Base-by-base conservation (phyloP, 2,113 vertebrate species). In the Hydrochoerus hydrochaeris region DNA sequence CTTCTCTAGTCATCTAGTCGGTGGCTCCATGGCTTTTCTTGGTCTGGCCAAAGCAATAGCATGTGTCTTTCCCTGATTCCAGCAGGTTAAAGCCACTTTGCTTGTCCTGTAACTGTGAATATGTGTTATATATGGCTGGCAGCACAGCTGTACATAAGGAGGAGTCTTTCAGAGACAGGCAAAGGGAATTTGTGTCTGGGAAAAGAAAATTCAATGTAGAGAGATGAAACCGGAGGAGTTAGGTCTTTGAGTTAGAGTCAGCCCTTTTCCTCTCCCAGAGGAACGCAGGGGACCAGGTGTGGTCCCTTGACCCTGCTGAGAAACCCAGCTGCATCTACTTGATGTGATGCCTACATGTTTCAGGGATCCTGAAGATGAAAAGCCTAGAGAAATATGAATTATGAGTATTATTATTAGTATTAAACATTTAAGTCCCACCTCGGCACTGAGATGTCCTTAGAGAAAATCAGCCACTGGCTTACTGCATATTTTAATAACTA, bases 381-480 rank as follows among this genome's bases (percentile, higher is more conserved):
- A 94, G 85, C 90, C 96, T 81, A 77, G 94, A 98, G 94, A 85
- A 95, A 97, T 81, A 81, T 44, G 92, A 97, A 83, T 94, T 95
- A 96, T 95, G 94, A 94, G 92, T 96, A 85, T 97, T 97, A 97
- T 97, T 97, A 97, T 91, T 97, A 95, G 92, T 96, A 97, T 97
- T 97, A 97, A 98, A 98, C 98, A 98, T 97, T 98, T 96, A 97
- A 89, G 96, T 97, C 95, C 96, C 94, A 98, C 96, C 94, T 98
- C 83, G 17, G 92, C 85, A 95, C 95, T 28, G 92, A 97, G 78
- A 94, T 41, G 8, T 97, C 96, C 97, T 97, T 65, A 91, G 95
- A 98, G 97, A 96, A 98, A 97, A 97, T 93, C 98, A 97, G 97
- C 96, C 88, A 95, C 86, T 96, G 88, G 85, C 96, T 97, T 85